phyloP scores from a whole-genome alignment of 2,113 vertebrate genomes.

The Leptosomus discolor region DNA sequence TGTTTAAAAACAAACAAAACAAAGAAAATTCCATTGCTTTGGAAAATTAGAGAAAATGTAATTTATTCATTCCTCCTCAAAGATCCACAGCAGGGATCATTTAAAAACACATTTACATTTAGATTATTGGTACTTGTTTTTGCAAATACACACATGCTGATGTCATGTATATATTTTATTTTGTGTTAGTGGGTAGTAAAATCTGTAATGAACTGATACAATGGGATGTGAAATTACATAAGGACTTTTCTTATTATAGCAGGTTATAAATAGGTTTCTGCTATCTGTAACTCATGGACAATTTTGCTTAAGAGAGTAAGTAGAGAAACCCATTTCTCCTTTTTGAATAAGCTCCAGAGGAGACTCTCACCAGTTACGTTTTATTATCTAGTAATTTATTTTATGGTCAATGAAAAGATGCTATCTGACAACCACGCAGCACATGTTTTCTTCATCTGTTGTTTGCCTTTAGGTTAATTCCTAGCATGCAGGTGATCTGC shows the following conservation, averaged over 20 bases:
- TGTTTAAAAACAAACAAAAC: neutral
- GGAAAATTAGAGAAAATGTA: neutral
- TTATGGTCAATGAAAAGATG: neutral
- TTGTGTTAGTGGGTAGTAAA: slow-evolving; percentile 37
- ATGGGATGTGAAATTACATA: slow-evolving; percentile 54
- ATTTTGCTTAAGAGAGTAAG: slow-evolving; percentile 15
- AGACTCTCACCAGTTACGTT: neutral
- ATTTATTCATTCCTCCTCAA: neutral
- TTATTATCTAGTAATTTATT: neutral
- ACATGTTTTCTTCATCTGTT: neutral
- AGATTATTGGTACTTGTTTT: neutral
- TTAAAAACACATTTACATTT: neutral
- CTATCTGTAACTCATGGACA: slow-evolving; percentile 3
- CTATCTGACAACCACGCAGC: neutral
- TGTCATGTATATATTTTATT: slow-evolving; percentile 55
- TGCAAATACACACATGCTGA: slow-evolving; percentile 51
- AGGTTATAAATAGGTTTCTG: slow-evolving; percentile 61
- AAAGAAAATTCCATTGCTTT: too few species aligned
- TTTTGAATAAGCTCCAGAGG: slow-evolving; percentile 8
- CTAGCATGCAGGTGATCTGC: neutral
- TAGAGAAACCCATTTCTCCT: neutral
- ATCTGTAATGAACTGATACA: slow-evolving; percentile 14
- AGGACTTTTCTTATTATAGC: slow-evolving; percentile 49
- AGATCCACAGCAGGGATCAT: neutral
- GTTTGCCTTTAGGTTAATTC: neutral